A percentile compares a stretch with the other conserved stretches of the same genome.
Evolutionary conservation across 2,113 vertebrate genomes (phyloP).

Genomic region (Nestor notabilis): DNA sequence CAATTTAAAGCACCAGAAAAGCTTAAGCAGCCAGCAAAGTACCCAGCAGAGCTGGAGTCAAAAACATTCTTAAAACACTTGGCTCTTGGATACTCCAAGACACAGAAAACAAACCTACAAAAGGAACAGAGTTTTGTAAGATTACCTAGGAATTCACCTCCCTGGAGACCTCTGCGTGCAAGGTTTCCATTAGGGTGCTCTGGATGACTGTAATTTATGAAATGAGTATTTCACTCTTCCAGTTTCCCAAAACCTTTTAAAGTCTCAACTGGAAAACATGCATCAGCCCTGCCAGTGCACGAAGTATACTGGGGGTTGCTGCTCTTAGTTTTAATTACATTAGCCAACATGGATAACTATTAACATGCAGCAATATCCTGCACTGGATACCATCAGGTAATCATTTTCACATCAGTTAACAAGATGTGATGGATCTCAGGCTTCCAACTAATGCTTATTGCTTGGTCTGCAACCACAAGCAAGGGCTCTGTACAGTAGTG

Average conservation of each 20-base stretch:
- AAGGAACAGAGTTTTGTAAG: not conserved
- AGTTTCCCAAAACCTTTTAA: not conserved
- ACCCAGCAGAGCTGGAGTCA: constrained; percentile 24
- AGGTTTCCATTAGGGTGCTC: not conserved
- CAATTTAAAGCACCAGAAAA: constrained; percentile 49
- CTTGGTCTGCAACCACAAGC: not conserved
- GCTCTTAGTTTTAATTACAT: constrained; percentile 3
- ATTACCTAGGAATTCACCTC: not conserved
- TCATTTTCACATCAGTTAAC: not conserved
- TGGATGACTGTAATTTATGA: not conserved
- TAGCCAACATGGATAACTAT: constrained; percentile 6
- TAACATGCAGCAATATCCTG: constrained; percentile 12
- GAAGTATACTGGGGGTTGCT: not conserved
- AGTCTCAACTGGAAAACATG: not conserved
- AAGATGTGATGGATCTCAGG: not conserved
- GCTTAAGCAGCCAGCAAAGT: constrained; percentile 46
- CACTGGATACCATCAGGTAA: not conserved
- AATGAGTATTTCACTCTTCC: not conserved
- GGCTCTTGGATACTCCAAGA: not conserved
- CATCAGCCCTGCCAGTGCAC: not conserved
- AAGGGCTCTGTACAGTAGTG: not conserved
- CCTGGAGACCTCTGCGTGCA: not conserved
- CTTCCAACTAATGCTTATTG: not conserved
- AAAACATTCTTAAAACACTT: constrained; percentile 43
- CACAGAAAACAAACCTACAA: not conserved